phyloP scores from a whole-genome alignment of 2,888 invertebrate species.

The Nesidiocoris tenuis region DNA sequence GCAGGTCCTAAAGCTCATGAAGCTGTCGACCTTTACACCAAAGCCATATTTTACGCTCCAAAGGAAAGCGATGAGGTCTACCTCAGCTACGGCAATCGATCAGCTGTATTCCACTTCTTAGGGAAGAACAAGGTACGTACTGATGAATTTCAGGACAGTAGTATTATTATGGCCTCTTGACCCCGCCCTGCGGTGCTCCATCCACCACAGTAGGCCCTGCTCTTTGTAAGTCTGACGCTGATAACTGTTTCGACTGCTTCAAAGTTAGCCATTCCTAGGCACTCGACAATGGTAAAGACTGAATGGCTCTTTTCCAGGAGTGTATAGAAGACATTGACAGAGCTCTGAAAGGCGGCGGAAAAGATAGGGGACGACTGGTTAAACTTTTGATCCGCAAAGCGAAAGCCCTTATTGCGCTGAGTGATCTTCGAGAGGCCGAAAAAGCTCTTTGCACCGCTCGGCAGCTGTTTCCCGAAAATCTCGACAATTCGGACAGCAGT shows the following conservation, averaged over 20 bases:
- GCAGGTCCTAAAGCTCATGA: conserved; percentile 38
- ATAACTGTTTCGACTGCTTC: no score
- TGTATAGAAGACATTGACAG: conserved; percentile 65
- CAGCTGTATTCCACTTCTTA: conserved; percentile 64
- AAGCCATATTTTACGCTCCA: conserved; percentile 63
- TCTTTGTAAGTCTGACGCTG: no score
- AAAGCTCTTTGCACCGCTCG: conserved; percentile 1
- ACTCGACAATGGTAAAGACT: neutral
- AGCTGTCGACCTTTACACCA: conserved; percentile 61
- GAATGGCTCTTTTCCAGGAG: conserved; percentile 54
- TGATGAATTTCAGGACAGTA: neutral
- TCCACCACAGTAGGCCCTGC: no score
- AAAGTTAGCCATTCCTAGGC: neutral
- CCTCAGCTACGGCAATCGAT: conserved; percentile 68
- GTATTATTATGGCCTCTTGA: neutral
- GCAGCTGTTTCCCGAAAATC: conserved; percentile 10
- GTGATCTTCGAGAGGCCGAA: conserved; percentile 6
- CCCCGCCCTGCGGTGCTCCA: no score
- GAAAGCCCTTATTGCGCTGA: conserved; percentile 41
- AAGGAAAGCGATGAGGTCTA: conserved; percentile 61
- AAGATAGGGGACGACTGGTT: conserved; percentile 59
- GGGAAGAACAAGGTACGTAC: conserved; percentile 48
- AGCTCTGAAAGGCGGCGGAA: conserved; percentile 58
- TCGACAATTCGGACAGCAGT: conserved; percentile 4
- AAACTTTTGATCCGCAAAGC: conserved; percentile 64